phyloP scores from a whole-genome alignment of 2,888 invertebrate species.

The Azorinus chamasolen region DNA sequence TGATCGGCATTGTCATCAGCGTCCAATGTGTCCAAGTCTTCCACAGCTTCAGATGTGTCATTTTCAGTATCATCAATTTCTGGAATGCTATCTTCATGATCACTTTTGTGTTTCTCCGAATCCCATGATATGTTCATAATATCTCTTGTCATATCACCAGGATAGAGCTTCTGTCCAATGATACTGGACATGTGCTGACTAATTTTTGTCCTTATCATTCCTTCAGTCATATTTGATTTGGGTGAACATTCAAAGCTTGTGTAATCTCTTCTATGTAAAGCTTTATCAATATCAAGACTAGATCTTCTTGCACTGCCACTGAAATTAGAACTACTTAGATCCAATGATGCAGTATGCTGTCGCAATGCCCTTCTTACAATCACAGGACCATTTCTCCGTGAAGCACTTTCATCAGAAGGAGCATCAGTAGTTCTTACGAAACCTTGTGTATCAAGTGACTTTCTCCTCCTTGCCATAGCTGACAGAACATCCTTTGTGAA shows the following conservation, averaged over 20 bases:
- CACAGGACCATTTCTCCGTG: not conserved
- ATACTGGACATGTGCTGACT: slow-evolving; percentile 58
- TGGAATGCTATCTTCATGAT: not conserved
- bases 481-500: slow-evolving; percentile 14
- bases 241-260: slow-evolving; percentile 32
- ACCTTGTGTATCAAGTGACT: slow-evolving; percentile 16
- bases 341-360: slow-evolving; percentile 7
- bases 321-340: not conserved
- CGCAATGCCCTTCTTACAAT: slow-evolving; percentile 26
- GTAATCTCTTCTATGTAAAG: slow-evolving; percentile 19
- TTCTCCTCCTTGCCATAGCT: slow-evolving; percentile 13
- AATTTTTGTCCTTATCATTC: slow-evolving; percentile 43
- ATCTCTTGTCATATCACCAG: slow-evolving; percentile 9
- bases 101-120: not conserved
- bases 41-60: too few species aligned
- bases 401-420: too few species aligned
- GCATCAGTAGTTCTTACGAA: too few species aligned
- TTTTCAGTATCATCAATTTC: too few species aligned
- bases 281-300: slow-evolving; percentile 9
- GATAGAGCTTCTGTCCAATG: slow-evolving; percentile 41
- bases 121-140: too few species aligned
- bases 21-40: too few species aligned
- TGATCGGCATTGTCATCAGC: too few species aligned
- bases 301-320: slow-evolving; percentile 1
- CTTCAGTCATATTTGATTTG: slow-evolving; percentile 36